These are phyloP conservation scores for Abrostola tripartita DNA, from an alignment of 2,888 invertebrate genomes.

Conservation along the genomic window DNA sequence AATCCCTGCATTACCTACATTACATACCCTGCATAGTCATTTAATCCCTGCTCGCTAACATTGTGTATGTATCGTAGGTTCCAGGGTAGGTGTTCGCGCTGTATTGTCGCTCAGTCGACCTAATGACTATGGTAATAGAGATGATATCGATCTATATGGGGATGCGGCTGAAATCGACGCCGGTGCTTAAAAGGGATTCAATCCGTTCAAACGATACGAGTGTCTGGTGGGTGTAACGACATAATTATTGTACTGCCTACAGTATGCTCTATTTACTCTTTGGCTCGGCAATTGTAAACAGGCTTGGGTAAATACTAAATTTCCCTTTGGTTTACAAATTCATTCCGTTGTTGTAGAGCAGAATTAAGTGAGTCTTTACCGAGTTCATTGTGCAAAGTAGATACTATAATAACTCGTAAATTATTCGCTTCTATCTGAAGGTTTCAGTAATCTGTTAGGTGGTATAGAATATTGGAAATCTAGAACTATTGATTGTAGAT, in stretches of 20 bases:
- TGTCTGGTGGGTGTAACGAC: constrained; percentile 72
- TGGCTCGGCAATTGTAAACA: constrained; percentile 56
- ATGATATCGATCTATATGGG: constrained; percentile 70
- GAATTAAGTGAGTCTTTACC: not conserved
- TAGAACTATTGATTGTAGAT: too few species aligned
- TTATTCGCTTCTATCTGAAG: too few species aligned
- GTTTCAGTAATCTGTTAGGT: too few species aligned
- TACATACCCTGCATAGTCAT: constrained; percentile 83
- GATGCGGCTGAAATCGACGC: constrained; percentile 72
- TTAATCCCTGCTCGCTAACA: constrained; percentile 83
- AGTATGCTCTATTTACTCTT: constrained; percentile 63
- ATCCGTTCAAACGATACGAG: constrained; percentile 76
- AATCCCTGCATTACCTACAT: constrained; percentile 86
- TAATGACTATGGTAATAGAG: constrained; percentile 74
- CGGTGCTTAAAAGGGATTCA: constrained; percentile 79
- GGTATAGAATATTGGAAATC: too few species aligned
- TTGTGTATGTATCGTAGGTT: constrained; percentile 69
- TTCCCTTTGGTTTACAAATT: constrained; percentile 40
- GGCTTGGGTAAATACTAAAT: constrained; percentile 10
- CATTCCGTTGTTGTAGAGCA: not conserved
- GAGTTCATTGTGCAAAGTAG: too few species aligned
- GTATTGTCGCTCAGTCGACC: constrained; percentile 69
- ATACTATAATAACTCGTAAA: too few species aligned
- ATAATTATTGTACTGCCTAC: constrained; percentile 70
- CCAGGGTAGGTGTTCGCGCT: constrained; percentile 61